Evolutionary conservation across 2,113 vertebrate genomes (phyloP), one percentile per base, ranked within the genome.

Genomic region (Cettia cetti): DNA sequence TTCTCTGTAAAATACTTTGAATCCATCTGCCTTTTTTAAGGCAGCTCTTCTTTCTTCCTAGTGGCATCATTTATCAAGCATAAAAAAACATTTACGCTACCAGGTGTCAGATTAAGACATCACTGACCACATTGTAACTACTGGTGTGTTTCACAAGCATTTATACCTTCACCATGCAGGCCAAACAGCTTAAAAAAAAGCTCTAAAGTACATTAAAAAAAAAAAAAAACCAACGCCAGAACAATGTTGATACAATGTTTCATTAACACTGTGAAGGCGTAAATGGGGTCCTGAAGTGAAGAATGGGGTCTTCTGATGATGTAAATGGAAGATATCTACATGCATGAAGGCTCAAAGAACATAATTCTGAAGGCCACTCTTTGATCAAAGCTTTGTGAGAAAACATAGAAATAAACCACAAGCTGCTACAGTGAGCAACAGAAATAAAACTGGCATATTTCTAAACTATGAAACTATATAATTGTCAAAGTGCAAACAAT

Each of bases 401-500:
- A 91, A 74, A 3, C 37, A 79, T 27, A 75, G 56, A 93, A 92
- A 94, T 77, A 92, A 90, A 90, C 53, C 27, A 45, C 28, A 92
- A 86, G 39, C 66, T 96, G 91, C 59, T 81, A 64, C 30, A 92
- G 52, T 9, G 18, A 90, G 35, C 35, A 91, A 84, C 31, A 77
- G 47, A 93, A 95, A 71, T 89, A 82, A 78, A 92, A 75, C 39
- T 37, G 28, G 30, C 78, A 91, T 94, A 86, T 56, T 81, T 47
- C 74, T 86, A 78, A 96, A 66, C 68, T 81, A 54, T 4, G 39
- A 75, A 91, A 42, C 19, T 19, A 3, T 53, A n/a, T 49, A 42
- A 74, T 15, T 86, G 68, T 54, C 60, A 63, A 78, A 83, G 49
- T 49, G 26, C 56, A 86, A 90, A 83, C 60, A 83, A 37, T 49